Evolutionary conservation across 2,797 vertebrate genomes (phyloP), one percentile per base, ranked within the genome.

Genomic region (Centroberyx gerrardi): DNA sequence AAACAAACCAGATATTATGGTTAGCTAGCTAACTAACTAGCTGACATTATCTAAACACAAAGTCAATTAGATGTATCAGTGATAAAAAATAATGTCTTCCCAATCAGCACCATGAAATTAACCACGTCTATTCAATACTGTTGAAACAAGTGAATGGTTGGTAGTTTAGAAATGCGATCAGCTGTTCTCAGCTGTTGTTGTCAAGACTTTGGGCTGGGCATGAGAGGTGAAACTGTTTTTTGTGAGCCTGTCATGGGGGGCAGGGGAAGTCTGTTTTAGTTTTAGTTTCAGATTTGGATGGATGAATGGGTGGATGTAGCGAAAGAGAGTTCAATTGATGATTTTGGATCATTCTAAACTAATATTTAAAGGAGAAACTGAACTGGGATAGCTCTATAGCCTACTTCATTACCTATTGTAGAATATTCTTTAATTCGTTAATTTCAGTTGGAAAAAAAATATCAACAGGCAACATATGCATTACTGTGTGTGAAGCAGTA

Each of bases 401-500:
- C 22, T 22, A 46, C 80, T 73, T 66, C 33, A 40, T 62, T 54
- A 18, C 28, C 13, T 46, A 2, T 53, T 29, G 46, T 2, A 55
- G 18, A 76, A 62, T 4, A 61, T 33, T 31, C 80, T 52, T 68
- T 70, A 54, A 66, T 69, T 9, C 8, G 63, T 68, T 63, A 7
- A 22, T 48, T 60, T 69, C 17, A 53, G 52, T 7, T 58, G 55
- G 14, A 46, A 14, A 46, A 52, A 38, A 4, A 14, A 3, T 14
- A 58, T 51, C 62, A 61, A 33, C 60, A 75, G 27, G 28, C 31
- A 18, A 42, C 6, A 49, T 14, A n/a, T 73, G 60, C 51, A 63
- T 70, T 22, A 48, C 38, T 22, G 68, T n/a, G 65, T 56, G 48
- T 40, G 58, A 54, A 9, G 0, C 54, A 13, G 6, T 27, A 5